Evolutionary conservation across 2,797 vertebrate genomes (phyloP).

Genomic region (Silurus lanzhouensis): DNA sequence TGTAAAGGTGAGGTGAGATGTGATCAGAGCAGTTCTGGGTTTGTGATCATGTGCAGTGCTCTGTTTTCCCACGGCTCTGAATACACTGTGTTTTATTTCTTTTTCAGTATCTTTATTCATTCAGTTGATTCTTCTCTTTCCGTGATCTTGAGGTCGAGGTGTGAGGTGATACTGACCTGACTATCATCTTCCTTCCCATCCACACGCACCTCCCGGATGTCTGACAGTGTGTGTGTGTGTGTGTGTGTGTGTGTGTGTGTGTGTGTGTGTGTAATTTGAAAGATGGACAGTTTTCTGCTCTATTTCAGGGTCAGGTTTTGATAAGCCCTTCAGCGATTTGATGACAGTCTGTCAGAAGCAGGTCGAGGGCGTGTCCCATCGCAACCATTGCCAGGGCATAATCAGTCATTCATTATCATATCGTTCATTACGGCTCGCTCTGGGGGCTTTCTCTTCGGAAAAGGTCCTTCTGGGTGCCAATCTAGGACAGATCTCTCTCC

Average conservation of each 20-base stretch:
- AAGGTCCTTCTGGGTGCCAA: conserved; percentile 77
- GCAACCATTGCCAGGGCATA: conserved; percentile 62
- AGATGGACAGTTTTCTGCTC: conserved; percentile 61
- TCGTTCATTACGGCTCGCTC: conserved; percentile 76
- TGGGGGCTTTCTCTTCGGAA: conserved; percentile 80
- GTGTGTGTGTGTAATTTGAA: not conserved
- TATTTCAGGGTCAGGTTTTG: conserved; percentile 76
- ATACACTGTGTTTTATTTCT: not conserved
- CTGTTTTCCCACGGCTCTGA: too few relatives aligned
- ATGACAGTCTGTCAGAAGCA: conserved; percentile 80
- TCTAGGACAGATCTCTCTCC: conserved; percentile 55
- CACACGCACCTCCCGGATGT: conserved; percentile 45
- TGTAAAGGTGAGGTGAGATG: too few relatives aligned
- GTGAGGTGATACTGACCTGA: conserved; percentile 3
- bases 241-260: too few relatives aligned
- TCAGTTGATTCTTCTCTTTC: not conserved
- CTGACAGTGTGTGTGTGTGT: not conserved
- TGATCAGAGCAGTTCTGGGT: too few relatives aligned
- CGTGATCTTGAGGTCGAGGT: not conserved
- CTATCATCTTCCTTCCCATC: conserved; percentile 45
- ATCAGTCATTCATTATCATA: conserved; percentile 80
- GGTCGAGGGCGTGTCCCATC: conserved; percentile 70
- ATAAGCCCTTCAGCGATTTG: conserved; percentile 75
- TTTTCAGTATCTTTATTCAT: not conserved
- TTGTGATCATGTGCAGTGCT: too few relatives aligned